Percentiles rank a stretch among this genome's conserved stretches.
phyloP scores from a whole-genome alignment of 2,113 vertebrate genomes.

The Montifringilla adamsi region DNA sequence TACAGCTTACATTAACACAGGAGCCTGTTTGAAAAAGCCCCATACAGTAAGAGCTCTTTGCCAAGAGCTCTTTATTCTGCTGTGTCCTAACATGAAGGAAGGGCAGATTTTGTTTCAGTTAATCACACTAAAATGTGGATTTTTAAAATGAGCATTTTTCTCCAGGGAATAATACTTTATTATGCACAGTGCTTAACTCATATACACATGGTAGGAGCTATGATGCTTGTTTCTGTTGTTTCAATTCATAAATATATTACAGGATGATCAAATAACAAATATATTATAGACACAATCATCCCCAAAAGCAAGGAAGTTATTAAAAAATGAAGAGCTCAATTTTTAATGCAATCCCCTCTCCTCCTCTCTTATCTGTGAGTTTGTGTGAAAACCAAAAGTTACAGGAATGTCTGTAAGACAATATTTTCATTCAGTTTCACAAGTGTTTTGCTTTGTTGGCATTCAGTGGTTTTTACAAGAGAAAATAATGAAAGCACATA shows the following conservation, averaged over 20 bases:
- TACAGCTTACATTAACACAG: background rate
- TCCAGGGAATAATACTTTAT: background rate
- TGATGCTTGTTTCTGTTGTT: background rate
- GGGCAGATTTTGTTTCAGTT: background rate
- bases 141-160: background rate
- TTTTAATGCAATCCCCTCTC: background rate
- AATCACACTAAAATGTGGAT: background rate
- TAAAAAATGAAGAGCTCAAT: background rate
- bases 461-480: slow-evolving; percentile 54
- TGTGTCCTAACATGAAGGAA: background rate
- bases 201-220: background rate
- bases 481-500: slow-evolving; percentile 55
- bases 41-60: background rate
- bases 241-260: background rate
- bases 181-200: background rate
- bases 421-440: background rate
- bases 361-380: background rate
- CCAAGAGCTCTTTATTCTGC: background rate
- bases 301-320: background rate
- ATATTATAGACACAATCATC: background rate
- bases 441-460: slow-evolving; percentile 2
- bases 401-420: background rate
- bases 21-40: background rate
- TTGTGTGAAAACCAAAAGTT: background rate
- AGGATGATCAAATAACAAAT: background rate